Conservation (phyloP, 1,140 invertebrate species). For the Lucilia sericata region DNA sequence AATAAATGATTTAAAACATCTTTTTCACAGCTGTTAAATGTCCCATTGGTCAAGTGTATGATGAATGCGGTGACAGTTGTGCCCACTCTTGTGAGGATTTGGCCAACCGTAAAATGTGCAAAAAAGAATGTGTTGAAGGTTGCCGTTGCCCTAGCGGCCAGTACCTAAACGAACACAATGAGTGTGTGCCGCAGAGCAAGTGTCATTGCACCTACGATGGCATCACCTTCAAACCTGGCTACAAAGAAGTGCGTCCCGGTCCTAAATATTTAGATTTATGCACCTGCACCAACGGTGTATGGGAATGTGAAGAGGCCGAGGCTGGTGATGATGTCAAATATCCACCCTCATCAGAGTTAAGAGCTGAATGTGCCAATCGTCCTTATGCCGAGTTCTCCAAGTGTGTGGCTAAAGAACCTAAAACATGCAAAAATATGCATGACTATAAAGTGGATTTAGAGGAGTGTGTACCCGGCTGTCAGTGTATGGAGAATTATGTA, state of each 20-base stretch:
- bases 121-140: conserved; percentile 82
- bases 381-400: conserved; percentile 79
- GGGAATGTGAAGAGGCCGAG: conserved; percentile 79
- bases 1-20: not conserved
- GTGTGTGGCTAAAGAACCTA: conserved; percentile 79
- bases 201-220: conserved; percentile 83
- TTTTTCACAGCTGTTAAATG: conserved; percentile 75
- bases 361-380: conserved; percentile 72
- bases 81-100: conserved; percentile 78
- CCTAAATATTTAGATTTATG: conserved; percentile 77
- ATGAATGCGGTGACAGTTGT: conserved; percentile 83
- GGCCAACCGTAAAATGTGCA: conserved; percentile 55
- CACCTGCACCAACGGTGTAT: conserved; percentile 79
- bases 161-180: conserved; percentile 76
- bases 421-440: conserved; percentile 89
- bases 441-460: conserved; percentile 68
- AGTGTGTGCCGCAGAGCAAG: conserved; percentile 80
- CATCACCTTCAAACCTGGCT: conserved; percentile 79
- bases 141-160: conserved; percentile 86
- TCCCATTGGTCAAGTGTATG: conserved; percentile 81
- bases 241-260: conserved; percentile 78
- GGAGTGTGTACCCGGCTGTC: conserved; percentile 81
- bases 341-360: conserved; percentile 73
- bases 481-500: conserved; percentile 82
- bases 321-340: conserved; percentile 73